Evolutionary conservation across 2,113 vertebrate species (phyloP), one percentile per base, ranked within the genome.

Genomic region (Pyxicephalus adspersus): DNA sequence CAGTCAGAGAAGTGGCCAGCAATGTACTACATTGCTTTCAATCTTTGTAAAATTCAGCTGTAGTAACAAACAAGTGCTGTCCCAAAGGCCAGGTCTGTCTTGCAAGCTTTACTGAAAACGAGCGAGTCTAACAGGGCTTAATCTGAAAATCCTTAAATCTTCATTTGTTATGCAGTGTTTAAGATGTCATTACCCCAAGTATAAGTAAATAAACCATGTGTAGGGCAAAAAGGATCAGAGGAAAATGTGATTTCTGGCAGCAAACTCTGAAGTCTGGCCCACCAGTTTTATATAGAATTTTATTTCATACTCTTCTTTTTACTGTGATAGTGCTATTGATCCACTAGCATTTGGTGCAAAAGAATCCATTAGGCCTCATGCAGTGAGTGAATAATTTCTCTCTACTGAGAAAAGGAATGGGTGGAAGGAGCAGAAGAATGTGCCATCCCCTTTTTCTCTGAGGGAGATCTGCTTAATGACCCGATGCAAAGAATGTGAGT

Each of bases 401-500:
- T 74, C 60, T 55, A 45, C 50, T 65, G 45, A 72, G 68, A 64
- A 29, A 54, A 72, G 78, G 26, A 73, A 72, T 64, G 78, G 66
- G 68, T 73, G 70, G 79, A 66, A 65, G 66, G 20, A 60, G 80
- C 45, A 66, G 71, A 50, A 82, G 79, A 64, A 73, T 81, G 57
- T 23, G 50, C 70, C 79, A 17, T 66, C 79, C 79, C 76, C 70
- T 57, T 63, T 66, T 75, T 25, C 80, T 75, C 70, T 8, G n/a
- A 50, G 80, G 79, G 70, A 57, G 71, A 66, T 70, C 71, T 82
- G 80, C 17, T 82, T 82, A 82, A 82, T 82, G 80, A 74, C 80
- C 80, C 61, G 29, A 0, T 66, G 63, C 67, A 60, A 75, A 25
- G 71, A 66, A 82, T 58, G 71, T 34, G 22, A 72, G 31, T 17